Evolutionary conservation across 2,113 vertebrate species (phyloP).

Genomic region (Lethenteron reissneri): DNA sequence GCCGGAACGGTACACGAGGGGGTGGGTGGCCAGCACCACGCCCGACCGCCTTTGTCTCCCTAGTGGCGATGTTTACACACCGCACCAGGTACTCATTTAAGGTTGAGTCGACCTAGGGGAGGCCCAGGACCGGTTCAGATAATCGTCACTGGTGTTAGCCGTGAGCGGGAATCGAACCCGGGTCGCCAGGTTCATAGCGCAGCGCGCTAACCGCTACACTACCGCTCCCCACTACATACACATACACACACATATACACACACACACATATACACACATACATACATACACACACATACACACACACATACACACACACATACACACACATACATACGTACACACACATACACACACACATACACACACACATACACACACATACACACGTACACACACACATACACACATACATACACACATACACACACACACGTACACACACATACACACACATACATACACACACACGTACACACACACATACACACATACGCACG

Average conservation of each 20-base stretch:
- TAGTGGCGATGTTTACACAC: too few relatives aligned
- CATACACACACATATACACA: not conserved
- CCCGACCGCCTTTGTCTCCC: too few relatives aligned
- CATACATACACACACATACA: not conserved
- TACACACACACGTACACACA: not conserved
- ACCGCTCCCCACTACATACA: too few relatives aligned
- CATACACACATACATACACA: not conserved
- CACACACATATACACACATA: not conserved
- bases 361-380: not conserved
- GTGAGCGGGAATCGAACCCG: too few relatives aligned
- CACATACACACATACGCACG: not conserved
- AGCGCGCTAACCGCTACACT: too few relatives aligned
- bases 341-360: not conserved
- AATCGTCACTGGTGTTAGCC: too few relatives aligned
- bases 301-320: not conserved
- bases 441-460: not conserved
- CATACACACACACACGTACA: not conserved
- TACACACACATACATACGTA: not conserved
- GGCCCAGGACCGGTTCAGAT: too few relatives aligned
- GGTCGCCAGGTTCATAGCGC: too few relatives aligned
- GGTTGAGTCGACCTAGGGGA: too few relatives aligned
- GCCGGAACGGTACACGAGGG: too few relatives aligned
- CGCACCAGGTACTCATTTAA: too few relatives aligned
- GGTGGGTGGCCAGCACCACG: too few relatives aligned
- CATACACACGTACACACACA: not conserved